Evolutionary conservation across 1,140 invertebrate genomes (phyloP), one percentile per base, ranked within the genome.

Genomic region (Zophobas atratus): DNA sequence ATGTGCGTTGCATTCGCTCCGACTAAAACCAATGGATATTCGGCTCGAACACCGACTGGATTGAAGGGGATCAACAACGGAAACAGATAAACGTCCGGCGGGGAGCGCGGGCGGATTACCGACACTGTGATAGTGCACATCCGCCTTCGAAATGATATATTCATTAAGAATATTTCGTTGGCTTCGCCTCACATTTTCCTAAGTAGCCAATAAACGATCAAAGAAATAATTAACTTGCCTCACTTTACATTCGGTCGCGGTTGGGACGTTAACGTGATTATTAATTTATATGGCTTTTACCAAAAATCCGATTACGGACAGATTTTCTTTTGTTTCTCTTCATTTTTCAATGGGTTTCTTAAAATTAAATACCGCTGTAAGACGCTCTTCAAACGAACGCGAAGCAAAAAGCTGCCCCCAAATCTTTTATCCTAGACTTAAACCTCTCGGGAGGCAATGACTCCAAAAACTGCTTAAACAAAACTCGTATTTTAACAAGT

Each of bases 201-300:
- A 53, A 70, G 43, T 76, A 63, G 34, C 72, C 51, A 79, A 67
- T 79, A 81, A 77, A 77, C 76, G 76, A 81, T 79, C 78, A 81
- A 80, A 81, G 76, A 78, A 80, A 78, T 81, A 80, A 82, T 82
- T 81, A 82, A 82, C 53, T 63, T 73, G 8, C 75, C 79, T 81
- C 77, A 57, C 76, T 82, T 81, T 83, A 78, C 75, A 72, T 81
- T 77, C 77, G 79, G 78, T 5, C 57, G 4, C 1, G 20, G 38
- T 33, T 80, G 73, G 70, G 76, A 72, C 71, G 74, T 35, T 78
- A 80, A 80, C 67, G 41, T 80, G 79, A 80, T 83, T 83, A 83
- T 80, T 82, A 81, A 82, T 82, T 83, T 82, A 77, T 83, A 83
- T 81, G 82, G 82, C 81, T 83, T 83, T 80, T 83, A 63, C 78